A percentile compares a stretch with the other conserved stretches of the same genome.
phyloP scores from a whole-genome alignment of 2,888 invertebrate species.

The Callosobruchus maculatus region DNA sequence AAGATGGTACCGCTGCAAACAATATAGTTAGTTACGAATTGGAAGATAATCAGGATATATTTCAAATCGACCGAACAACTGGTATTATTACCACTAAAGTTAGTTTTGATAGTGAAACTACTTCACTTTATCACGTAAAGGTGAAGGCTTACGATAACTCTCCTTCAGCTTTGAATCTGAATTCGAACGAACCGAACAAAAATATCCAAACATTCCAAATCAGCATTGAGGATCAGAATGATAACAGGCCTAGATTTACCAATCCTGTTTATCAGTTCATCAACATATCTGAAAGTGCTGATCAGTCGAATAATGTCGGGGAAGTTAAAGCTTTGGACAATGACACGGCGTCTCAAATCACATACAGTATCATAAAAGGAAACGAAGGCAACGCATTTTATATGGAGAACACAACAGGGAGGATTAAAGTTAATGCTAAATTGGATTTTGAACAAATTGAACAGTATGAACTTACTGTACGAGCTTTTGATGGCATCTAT shows the following conservation, averaged over 20 bases:
- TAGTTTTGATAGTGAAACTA: slow-evolving; percentile 82
- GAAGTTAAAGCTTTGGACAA: slow-evolving; percentile 85
- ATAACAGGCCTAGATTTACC: slow-evolving; percentile 89
- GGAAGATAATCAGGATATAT: slow-evolving; percentile 64
- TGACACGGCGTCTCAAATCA: slow-evolving; percentile 83
- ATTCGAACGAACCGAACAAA: slow-evolving; percentile 66
- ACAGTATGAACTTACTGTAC: slow-evolving; percentile 78
- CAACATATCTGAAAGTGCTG: slow-evolving; percentile 77
- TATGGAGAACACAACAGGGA: slow-evolving; percentile 81
- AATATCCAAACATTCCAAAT: slow-evolving; percentile 82
- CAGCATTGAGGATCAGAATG: slow-evolving; percentile 93
- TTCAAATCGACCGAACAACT: slow-evolving; percentile 77
- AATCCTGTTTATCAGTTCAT: slow-evolving; percentile 69
- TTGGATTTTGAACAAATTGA: slow-evolving; percentile 82
- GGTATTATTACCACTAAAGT: slow-evolving; percentile 83
- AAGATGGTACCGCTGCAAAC: slow-evolving; percentile 78
- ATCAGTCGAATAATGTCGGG: slow-evolving; percentile 77
- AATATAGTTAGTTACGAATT: slow-evolving; percentile 80
- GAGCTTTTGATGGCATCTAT: slow-evolving; percentile 80
- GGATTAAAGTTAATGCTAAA: slow-evolving; percentile 72
- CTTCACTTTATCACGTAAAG: slow-evolving; percentile 83
- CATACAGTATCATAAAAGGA: slow-evolving; percentile 83
- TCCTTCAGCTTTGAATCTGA: slow-evolving; percentile 67
- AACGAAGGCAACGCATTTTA: slow-evolving; percentile 83
- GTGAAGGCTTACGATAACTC: slow-evolving; percentile 83